These are phyloP conservation scores for Choristoneura fumiferana DNA, from an alignment of 1,140 invertebrate species.

Conservation along the genomic window DNA sequence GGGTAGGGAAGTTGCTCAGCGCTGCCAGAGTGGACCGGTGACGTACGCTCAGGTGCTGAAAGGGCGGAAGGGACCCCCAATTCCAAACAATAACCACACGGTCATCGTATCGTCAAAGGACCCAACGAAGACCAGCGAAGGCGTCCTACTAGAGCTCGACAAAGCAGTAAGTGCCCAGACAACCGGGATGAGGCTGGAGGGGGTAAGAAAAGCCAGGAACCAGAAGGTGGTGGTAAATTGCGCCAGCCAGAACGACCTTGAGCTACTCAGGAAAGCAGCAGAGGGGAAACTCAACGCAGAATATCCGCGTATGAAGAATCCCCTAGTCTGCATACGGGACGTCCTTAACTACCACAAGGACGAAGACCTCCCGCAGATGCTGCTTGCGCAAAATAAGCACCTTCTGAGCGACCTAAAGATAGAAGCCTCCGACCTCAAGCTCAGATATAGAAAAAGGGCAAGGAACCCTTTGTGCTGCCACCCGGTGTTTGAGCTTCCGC, in stretches of 20 bases:
- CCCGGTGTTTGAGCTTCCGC: conserved; percentile 31
- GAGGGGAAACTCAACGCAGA: background rate
- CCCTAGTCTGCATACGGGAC: background rate
- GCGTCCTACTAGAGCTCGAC: conserved; percentile 21
- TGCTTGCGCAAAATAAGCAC: conserved; percentile 28
- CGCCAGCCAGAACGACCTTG: conserved; percentile 20
- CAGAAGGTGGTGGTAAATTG: conserved; percentile 28
- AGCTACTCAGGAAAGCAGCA: conserved; percentile 16
- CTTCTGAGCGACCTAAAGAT: conserved; percentile 19
- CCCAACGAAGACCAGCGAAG: conserved; percentile 21
- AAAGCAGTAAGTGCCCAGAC: conserved; percentile 21
- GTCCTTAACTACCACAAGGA: conserved; percentile 1
- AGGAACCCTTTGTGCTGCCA: conserved; percentile 34
- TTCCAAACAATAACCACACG: conserved; percentile 30
- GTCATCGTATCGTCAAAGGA: conserved; percentile 27
- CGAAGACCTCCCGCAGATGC: conserved; percentile 20
- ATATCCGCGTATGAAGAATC: background rate
- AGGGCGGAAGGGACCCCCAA: background rate
- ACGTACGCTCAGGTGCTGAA: too few species aligned
- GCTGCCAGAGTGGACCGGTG: too few species aligned
- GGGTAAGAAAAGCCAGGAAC: conserved; percentile 25
- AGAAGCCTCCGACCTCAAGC: conserved; percentile 7
- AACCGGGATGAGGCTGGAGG: conserved; percentile 20
- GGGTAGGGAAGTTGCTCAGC: too few species aligned
- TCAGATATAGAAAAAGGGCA: conserved; percentile 32